Evolutionary conservation across 2,888 invertebrate species (phyloP).

Genomic region (Spodoptera exigua): DNA sequence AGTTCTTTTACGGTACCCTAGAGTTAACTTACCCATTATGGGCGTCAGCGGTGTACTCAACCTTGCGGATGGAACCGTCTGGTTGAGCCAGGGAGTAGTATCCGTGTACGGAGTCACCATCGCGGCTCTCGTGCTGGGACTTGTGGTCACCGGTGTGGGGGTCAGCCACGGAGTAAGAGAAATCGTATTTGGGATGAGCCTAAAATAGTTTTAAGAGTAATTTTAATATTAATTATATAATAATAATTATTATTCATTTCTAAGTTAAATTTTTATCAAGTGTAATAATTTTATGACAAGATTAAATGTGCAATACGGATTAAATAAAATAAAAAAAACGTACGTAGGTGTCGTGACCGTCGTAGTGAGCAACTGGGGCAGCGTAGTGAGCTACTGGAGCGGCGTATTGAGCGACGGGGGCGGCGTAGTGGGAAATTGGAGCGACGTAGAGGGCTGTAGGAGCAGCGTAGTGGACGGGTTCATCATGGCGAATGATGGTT

Average conservation of each 20-base stretch:
- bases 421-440: slow-evolving; percentile 32
- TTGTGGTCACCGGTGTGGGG: slow-evolving; percentile 89
- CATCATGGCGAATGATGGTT: slow-evolving; percentile 53
- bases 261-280: not conserved
- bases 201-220: slow-evolving; percentile 37
- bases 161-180: slow-evolving; percentile 87
- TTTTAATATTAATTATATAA: not conserved
- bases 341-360: slow-evolving; percentile 61
- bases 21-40: slow-evolving; percentile 58
- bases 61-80: slow-evolving; percentile 86
- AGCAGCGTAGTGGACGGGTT: slow-evolving; percentile 51
- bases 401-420: slow-evolving; percentile 39
- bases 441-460: slow-evolving; percentile 60
- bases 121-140: slow-evolving; percentile 86
- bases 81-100: slow-evolving; percentile 88
- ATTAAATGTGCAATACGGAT: too few relatives aligned
- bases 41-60: slow-evolving; percentile 82
- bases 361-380: slow-evolving; percentile 61
- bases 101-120: slow-evolving; percentile 89
- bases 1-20: too few relatives aligned
- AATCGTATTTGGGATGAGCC: slow-evolving; percentile 84
- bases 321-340: slow-evolving; percentile 9
- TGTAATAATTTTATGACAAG: not conserved
- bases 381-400: slow-evolving; percentile 60
- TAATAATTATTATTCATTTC: too few relatives aligned